Percentiles rank a stretch among this genome's conserved stretches.
These are phyloP conservation scores for Sepioteuthis lessoniana DNA, from an alignment of 2,888 invertebrate species.

Conservation along the genomic window DNA sequence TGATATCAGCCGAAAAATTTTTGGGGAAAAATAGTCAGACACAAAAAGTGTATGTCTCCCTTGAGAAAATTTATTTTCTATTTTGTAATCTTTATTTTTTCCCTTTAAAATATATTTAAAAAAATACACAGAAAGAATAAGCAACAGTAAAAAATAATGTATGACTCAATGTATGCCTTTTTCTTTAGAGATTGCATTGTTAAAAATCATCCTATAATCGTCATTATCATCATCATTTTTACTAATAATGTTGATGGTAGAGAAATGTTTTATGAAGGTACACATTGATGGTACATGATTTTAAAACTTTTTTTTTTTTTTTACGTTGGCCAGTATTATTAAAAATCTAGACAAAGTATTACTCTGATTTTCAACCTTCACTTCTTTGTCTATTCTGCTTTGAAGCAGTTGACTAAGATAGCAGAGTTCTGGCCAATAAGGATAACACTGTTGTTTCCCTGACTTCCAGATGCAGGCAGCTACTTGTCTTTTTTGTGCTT, in stretches of 20 bases:
- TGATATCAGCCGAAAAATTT: neutral
- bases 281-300: neutral
- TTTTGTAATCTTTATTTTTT: neutral
- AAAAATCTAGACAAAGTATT: neutral
- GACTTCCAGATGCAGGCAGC: neutral
- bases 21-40: neutral
- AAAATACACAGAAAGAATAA: neutral
- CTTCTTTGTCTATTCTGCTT: neutral
- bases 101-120: neutral
- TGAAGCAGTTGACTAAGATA: neutral
- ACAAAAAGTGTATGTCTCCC: neutral
- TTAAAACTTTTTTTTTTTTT: neutral
- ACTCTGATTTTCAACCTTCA: neutral
- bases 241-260: neutral
- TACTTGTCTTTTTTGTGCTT: neutral
- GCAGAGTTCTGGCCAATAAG: neutral
- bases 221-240: neutral
- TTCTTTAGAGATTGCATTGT: neutral
- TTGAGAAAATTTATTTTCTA: neutral
- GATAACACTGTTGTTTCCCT: neutral
- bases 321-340: neutral
- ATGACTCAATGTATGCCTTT: neutral
- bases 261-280: neutral
- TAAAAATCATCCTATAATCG: neutral
- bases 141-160: neutral